Evolutionary conservation across 1,140 invertebrate genomes (phyloP).

Genomic region (Drosophila lacertosa): DNA sequence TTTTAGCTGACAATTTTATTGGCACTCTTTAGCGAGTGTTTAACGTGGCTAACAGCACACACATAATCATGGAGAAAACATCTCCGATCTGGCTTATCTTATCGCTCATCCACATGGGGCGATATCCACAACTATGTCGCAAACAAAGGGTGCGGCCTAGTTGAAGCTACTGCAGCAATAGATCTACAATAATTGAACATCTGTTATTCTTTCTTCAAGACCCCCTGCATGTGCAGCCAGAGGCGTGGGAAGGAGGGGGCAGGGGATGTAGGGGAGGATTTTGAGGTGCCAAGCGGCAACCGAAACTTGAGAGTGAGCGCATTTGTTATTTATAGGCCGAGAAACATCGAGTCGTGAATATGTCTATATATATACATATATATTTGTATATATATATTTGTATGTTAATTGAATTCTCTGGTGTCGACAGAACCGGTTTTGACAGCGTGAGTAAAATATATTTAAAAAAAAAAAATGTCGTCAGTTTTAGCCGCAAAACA

Average conservation of each 20-base stretch:
- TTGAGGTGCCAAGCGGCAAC: too few relatives aligned
- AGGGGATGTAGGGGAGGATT: too few relatives aligned
- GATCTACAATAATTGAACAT: neutral
- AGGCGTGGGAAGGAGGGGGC: neutral
- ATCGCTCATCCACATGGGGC: too few relatives aligned
- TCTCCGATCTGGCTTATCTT: too few relatives aligned
- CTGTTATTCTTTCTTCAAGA: neutral
- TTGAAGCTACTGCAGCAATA: too few relatives aligned
- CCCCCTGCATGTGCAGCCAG: neutral
- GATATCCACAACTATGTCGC: too few relatives aligned
- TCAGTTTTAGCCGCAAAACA: constrained; percentile 1
- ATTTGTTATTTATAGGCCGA: neutral
- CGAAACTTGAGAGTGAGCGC: neutral
- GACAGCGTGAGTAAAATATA: neutral
- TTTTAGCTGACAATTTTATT: too few relatives aligned
- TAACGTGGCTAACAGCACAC: too few relatives aligned
- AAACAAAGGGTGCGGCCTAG: too few relatives aligned
- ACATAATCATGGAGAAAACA: too few relatives aligned
- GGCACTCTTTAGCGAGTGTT: too few relatives aligned
- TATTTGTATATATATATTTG: neutral
- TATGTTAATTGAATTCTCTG: constrained; percentile 15
- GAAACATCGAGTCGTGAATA: neutral
- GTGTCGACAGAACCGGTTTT: constrained; percentile 13
- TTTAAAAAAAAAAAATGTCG: neutral
- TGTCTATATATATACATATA: neutral